A percentile compares a stretch with the other conserved stretches of the same genome.
phyloP scores from a whole-genome alignment of 2,888 invertebrate genomes.

The Noctua comes region DNA sequence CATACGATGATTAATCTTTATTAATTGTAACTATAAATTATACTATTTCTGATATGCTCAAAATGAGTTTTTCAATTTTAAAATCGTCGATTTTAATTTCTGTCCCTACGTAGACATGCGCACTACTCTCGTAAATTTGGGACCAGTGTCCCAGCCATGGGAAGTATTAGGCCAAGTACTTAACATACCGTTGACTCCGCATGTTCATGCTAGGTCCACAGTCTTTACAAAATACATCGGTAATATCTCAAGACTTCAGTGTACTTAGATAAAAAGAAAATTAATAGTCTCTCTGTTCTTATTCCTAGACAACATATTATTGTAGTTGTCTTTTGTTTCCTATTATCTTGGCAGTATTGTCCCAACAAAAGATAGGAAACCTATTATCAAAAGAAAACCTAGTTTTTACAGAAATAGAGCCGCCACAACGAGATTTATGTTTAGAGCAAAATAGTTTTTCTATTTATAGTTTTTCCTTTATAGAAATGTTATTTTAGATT shows the following conservation, averaged over 20 bases:
- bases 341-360: conserved; percentile 16
- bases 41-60: neutral
- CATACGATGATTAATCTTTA: no score
- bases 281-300: neutral
- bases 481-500: neutral
- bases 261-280: conserved; percentile 7
- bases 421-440: conserved; percentile 25
- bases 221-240: neutral
- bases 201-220: neutral
- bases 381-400: conserved; percentile 13
- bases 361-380: conserved; percentile 1
- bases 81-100: neutral
- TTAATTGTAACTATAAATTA: no score
- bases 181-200: neutral
- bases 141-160: neutral
- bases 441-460: conserved; percentile 24
- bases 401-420: conserved; percentile 15
- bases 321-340: conserved; percentile 24
- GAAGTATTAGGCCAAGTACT: neutral
- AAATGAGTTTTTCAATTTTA: neutral
- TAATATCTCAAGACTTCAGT: neutral
- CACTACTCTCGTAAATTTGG: neutral
- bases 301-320: neutral
- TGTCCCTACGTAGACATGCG: no score
- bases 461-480: conserved; percentile 18